These are phyloP conservation scores for human (Homo sapiens) DNA, from an alignment of 2,113 vertebrate genomes.

Conservation along the genomic window DNA sequence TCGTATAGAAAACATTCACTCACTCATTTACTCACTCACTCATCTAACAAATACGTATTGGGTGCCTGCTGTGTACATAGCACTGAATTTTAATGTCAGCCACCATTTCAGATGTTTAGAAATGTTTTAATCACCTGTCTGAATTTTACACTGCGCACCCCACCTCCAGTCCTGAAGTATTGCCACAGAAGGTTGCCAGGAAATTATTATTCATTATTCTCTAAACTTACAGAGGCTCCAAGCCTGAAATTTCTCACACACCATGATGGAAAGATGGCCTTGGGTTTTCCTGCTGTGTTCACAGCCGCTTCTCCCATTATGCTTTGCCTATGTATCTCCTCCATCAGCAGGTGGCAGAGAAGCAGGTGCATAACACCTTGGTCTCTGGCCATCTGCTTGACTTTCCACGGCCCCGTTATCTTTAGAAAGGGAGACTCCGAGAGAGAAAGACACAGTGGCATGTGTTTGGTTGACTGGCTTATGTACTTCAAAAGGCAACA, in stretches of 20 bases:
- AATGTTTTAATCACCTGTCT: not conserved
- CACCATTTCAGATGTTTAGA: not conserved
- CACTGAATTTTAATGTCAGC: not conserved
- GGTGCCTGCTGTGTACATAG: not conserved
- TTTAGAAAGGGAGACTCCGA: not conserved
- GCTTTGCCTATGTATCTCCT: not conserved
- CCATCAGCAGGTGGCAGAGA: not conserved
- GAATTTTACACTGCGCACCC: not conserved
- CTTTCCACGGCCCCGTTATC: not conserved
- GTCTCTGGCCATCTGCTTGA: not conserved
- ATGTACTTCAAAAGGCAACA: not conserved
- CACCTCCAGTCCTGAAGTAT: not conserved
- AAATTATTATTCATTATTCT: conserved; percentile 17
- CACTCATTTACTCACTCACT: not conserved
- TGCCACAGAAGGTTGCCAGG: not conserved
- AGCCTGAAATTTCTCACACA: not conserved
- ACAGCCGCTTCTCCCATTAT: accelerated
- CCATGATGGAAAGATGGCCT: not conserved
- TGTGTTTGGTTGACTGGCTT: not conserved
- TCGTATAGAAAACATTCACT: not conserved
- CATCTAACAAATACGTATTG: not conserved
- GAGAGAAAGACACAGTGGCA: not conserved
- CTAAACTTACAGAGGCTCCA: not conserved
- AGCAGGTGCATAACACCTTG: not conserved
- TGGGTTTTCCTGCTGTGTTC: not conserved